Base-by-base conservation (phyloP, 2,888 invertebrate species). In the Polyploca ridens region DNA sequence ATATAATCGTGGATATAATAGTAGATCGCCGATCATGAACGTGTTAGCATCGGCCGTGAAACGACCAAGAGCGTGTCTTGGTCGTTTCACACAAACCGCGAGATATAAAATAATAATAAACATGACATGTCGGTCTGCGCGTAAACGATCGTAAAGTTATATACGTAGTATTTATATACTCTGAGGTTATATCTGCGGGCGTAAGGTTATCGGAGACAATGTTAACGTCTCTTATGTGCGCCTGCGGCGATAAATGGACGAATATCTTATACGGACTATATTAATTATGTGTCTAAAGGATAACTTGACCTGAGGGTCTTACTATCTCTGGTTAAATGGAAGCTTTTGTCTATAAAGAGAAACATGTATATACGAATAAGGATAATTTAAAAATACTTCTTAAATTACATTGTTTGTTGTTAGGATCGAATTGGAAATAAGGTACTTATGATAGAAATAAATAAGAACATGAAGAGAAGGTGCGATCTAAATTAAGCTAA, bases 131-230 rank as follows among this genome's bases (percentile, higher is more conserved):
- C 54, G 54, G 54, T 54, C 19, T 54, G 54, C 14, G 16, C 54
- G 54, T 54, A 54, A 54, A 19, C n/a, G 54, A 54, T 54, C 54
- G 54, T 54, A 19, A 54, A 54, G 3, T 49, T 16, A n/a, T n/a
- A n/a, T n/a, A n/a, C n/a, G n/a, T n/a, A n/a, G n/a, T n/a, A n/a
- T n/a, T n/a, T n/a, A n/a, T n/a, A n/a, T n/a, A n/a, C n/a, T n/a
- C n/a, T n/a, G n/a, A n/a, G n/a, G n/a, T n/a, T n/a, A 19, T 54
- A 54, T 54, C 54, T 54, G 54, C 54, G 54, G 54, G 54, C 54
- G 54, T 54, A 19, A 54, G 54, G 54, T 54, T 54, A 54, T 54
- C 54, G 19, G 54, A 16, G 19, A 19, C 54, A 54, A 19, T 54
- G 54, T 54, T 54, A 41, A 54, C 54, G 54, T 54, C 54, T 54